These are phyloP conservation scores for Drosophila fungiperda DNA, from an alignment of 2,888 invertebrate genomes.

Conservation along the genomic window DNA sequence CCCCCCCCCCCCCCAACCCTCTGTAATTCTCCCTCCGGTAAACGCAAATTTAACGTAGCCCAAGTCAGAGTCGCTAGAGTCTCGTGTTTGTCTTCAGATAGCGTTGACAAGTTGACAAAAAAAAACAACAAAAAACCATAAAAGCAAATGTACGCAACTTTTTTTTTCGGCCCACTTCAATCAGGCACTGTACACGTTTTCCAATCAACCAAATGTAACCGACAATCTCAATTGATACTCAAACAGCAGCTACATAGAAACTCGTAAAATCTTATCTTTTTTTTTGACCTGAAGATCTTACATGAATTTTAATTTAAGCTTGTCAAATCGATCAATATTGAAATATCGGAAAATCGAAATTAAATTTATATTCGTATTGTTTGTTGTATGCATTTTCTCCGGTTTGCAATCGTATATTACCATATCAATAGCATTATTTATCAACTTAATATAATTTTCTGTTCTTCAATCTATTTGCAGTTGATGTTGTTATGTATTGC, in stretches of 20 bases:
- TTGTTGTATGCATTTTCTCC: neutral
- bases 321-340: neutral
- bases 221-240: slow-evolving; percentile 22
- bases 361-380: neutral
- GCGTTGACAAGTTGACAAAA: slow-evolving; percentile 14
- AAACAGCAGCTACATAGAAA: neutral
- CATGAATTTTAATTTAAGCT: neutral
- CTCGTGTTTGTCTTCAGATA: slow-evolving; percentile 61
- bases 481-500: slow-evolving; percentile 65
- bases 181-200: slow-evolving; percentile 48
- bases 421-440: neutral
- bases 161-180: slow-evolving; percentile 71
- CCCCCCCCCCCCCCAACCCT: rapidly evolving
- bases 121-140: slow-evolving; percentile 9
- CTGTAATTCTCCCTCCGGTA: neutral
- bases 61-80: slow-evolving; percentile 17
- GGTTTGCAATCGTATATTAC: neutral
- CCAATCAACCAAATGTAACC: slow-evolving; percentile 62
- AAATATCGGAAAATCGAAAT: neutral
- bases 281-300: neutral
- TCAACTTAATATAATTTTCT: neutral
- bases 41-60: neutral
- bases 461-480: slow-evolving; percentile 55
- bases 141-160: slow-evolving; percentile 37
- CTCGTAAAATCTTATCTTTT: slow-evolving; percentile 1